Conservation (phyloP, 2,888 invertebrate genomes). For the Neelides folsomi region DNA sequence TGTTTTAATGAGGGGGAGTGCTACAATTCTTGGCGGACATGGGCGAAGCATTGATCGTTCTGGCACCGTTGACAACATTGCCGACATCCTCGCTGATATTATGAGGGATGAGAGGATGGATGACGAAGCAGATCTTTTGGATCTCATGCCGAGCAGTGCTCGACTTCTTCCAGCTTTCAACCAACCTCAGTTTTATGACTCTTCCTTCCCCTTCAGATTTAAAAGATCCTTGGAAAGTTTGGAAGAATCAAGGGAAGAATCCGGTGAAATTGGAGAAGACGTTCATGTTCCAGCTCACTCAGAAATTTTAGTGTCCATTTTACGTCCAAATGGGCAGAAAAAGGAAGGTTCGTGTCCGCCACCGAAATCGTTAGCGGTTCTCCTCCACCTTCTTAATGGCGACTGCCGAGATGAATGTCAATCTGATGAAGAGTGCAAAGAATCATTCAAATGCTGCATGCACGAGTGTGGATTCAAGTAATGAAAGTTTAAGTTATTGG, state of each 20-base stretch:
- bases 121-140: constrained; percentile 18
- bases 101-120: constrained; percentile 17
- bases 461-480: constrained; percentile 33
- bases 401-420: constrained; percentile 32
- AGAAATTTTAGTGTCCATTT: constrained; percentile 23
- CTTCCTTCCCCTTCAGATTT: no score
- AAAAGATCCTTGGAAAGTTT: constrained; percentile 1
- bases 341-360: constrained; percentile 28
- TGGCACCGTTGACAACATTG: constrained; percentile 17
- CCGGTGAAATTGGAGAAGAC: not conserved
- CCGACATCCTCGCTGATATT: constrained; percentile 29
- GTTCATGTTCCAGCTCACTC: constrained; percentile 9
- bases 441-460: constrained; percentile 32
- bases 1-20: constrained; percentile 22
- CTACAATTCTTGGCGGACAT: constrained; percentile 15
- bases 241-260: constrained; percentile 8
- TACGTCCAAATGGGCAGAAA: constrained; percentile 9
- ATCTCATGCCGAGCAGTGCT: constrained; percentile 29
- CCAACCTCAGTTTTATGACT: no score
- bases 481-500: not conserved
- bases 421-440: constrained; percentile 32
- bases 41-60: constrained; percentile 3
- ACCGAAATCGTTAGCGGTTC: constrained; percentile 23
- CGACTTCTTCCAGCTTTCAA: constrained; percentile 9
- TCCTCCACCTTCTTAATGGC: constrained; percentile 30